Evolutionary conservation across 2,888 invertebrate species (phyloP), one percentile per base, ranked within the genome.

Genomic region (Gibbula magus): DNA sequence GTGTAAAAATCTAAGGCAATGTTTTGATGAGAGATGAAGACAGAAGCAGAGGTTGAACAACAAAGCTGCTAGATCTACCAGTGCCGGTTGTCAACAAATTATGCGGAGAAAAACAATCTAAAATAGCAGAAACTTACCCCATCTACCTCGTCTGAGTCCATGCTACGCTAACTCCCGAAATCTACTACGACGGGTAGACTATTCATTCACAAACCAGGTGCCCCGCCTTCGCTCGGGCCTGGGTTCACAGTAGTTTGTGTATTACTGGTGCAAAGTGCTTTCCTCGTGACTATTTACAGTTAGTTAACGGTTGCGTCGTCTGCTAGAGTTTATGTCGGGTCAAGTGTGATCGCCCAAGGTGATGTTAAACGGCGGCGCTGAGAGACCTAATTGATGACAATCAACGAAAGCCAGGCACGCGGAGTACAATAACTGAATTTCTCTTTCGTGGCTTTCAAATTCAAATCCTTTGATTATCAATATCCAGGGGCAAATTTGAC

Each of bases 171-270:
- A 4, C 61, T 32, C 25, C 16, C 61, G 61, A 61, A 61, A 61
- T n/a, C 25, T 32, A 29, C 61, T 61, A 61, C 61, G 29, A 61
- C 61, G 61, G 61, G 61, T 61, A 29, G 61, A 61, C 61, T 13
- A 29, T 61, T 61, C 61, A 61, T 61, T 61, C 61, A 61, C 61
- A 61, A 61, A 61, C 29, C 61, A 25, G n/a, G 61, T 61, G 61
- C 29, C 61, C 61, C 61, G 61, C 61, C 61, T 61, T 61, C 61
- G 61, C 10, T 61, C 16, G 61, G 61, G 61, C 61, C 29, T n/a
- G 25, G 61, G 61, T 61, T 29, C 61, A 61, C 61, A 61, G 61
- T 25, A 29, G 22, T 61, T 25, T 16, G 61, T 61, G 61, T 61
- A 29, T 61, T 29, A 29, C 61, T 13, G 25, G 61, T 18, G 13